Evolutionary conservation across 1,140 invertebrate genomes (phyloP), one percentile per base, ranked within the genome.

Genomic region (Danaus melanippus): DNA sequence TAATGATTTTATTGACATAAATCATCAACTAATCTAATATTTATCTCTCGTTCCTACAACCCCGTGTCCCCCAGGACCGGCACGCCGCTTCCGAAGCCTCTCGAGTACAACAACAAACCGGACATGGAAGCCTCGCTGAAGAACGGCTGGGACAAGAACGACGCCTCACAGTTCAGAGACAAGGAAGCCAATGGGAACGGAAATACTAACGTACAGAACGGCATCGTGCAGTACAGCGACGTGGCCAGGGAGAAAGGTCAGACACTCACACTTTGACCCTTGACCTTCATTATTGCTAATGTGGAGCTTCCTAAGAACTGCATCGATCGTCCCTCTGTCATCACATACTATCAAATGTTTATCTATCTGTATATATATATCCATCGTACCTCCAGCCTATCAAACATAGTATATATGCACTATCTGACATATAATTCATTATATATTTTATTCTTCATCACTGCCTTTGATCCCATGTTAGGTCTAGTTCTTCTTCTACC

Each of bases 211-310:
- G 71, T 86, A 1, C 81, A 86, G 60, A 88, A 87, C 46, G 84
- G 91, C 10, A 76, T 91, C 8, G 70, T 91, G 6, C 81, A 86
- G 42, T 92, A 87, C 3, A 92, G 91, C 64, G 92, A 94, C 58
- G 92, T 93, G 58, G 87, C 89, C 9, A 94, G 94, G 80, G 90
- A 89, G 46, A 84, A 84, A 71, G 71, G 79, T 84, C 12, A 60
- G 56, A 44, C n/a, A 17, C 10, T 17, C 21, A 3, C 21, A 7
- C 6, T 32, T 7, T 32, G 7, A 32, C 21, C 21, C 21, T 32
- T 46, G 46, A 21, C 8, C 9, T 15, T 46, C 21, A 17, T 46
- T 6, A 1, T 46, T 46, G 1, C 12, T 17, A 46, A 46, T 46
- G 17, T 12, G 11, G 12, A 11, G 11, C 21, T 12, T 10, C 5